Conservation (phyloP, 2,797 vertebrate genomes). For the Natrix natrix region DNA sequence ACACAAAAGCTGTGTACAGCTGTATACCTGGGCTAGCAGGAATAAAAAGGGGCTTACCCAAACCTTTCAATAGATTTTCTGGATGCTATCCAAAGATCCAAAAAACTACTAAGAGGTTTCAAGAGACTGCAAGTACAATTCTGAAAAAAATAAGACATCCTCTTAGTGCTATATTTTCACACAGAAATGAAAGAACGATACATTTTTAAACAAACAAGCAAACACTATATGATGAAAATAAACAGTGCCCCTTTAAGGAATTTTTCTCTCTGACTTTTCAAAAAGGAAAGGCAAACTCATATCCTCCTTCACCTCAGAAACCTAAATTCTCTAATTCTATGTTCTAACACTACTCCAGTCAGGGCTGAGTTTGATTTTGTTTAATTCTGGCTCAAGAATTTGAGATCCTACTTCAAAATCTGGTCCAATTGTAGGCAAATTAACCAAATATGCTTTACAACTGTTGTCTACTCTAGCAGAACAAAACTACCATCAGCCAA, state of each 20-base stretch:
- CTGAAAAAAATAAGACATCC: background rate
- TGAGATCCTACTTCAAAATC: slow-evolving; percentile 24
- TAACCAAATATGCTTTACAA: slow-evolving; percentile 18
- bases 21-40: slow-evolving; percentile 25
- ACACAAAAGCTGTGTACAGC: slow-evolving; percentile 24
- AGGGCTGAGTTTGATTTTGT: background rate
- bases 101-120: slow-evolving; percentile 16
- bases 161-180: slow-evolving; percentile 6
- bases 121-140: background rate
- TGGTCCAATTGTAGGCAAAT: background rate
- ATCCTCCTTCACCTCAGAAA: background rate
- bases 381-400: slow-evolving; percentile 20
- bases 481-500: background rate
- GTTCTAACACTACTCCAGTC: slow-evolving; percentile 12
- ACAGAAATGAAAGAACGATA: slow-evolving; percentile 6
- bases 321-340: slow-evolving; percentile 25
- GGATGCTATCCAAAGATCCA: slow-evolving; percentile 22
- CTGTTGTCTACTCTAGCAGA: background rate
- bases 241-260: slow-evolving; percentile 12
- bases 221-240: slow-evolving; percentile 19
- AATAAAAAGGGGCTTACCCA: slow-evolving; percentile 6
- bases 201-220: background rate
- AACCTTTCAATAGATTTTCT: slow-evolving; percentile 28
- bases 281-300: slow-evolving; percentile 30
- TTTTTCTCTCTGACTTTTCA: slow-evolving; percentile 7